Conservation (phyloP, 2,888 invertebrate species). For the Cheiracanthium punctorium region DNA sequence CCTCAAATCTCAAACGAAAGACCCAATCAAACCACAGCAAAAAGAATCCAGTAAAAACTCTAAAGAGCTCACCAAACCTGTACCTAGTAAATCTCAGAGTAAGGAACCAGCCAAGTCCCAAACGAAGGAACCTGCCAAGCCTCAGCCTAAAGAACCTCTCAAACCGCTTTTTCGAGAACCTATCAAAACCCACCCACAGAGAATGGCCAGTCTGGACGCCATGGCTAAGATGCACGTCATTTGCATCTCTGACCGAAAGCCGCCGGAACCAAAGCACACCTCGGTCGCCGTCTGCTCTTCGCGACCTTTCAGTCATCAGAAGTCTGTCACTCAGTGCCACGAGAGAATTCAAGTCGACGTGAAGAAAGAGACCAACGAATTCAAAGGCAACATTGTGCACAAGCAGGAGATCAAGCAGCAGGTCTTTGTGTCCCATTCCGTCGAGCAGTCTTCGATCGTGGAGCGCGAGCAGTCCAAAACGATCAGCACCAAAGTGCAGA, state of each 20-base stretch:
- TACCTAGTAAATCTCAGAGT: not conserved
- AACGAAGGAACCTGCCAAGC: not conserved
- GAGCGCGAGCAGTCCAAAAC: constrained; percentile 27
- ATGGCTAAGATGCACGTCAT: constrained; percentile 67
- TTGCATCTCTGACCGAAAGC: constrained; percentile 49
- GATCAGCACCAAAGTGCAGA: constrained; percentile 16
- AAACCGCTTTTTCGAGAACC: not conserved
- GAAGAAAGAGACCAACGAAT: constrained; percentile 59
- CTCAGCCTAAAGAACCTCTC: not conserved
- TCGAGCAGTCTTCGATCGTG: constrained; percentile 44
- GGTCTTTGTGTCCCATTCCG: constrained; percentile 54
- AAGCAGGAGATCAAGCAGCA: constrained; percentile 51
- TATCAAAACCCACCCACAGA: constrained; percentile 49
- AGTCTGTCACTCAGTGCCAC: constrained; percentile 43
- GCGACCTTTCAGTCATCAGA: constrained; percentile 41
- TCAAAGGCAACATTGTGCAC: constrained; percentile 45
- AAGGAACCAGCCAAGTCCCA: not conserved
- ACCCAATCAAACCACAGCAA: not conserved
- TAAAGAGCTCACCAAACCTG: not conserved
- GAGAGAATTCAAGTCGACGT: constrained; percentile 49
- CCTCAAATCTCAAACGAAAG: not conserved
- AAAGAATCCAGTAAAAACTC: not conserved
- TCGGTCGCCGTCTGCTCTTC: constrained; percentile 29
- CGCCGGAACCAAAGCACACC: constrained; percentile 35
- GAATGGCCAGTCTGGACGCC: constrained; percentile 67